These are phyloP conservation scores for Lapara coniferarum DNA, from an alignment of 2,888 invertebrate species.

Conservation along the genomic window DNA sequence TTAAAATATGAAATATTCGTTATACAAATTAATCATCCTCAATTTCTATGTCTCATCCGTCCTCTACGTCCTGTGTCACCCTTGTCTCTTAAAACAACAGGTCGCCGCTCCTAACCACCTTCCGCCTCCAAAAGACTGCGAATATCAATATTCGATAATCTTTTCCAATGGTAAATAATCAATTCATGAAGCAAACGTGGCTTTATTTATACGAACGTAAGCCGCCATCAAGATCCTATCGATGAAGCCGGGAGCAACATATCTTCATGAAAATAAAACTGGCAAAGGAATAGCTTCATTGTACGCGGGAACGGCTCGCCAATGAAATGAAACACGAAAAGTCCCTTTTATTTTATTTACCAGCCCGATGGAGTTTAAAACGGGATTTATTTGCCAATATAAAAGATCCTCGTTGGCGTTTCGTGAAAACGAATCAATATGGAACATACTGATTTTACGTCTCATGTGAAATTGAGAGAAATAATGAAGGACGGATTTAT, in stretches of 20 bases:
- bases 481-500: conserved; percentile 21
- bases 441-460: conserved; percentile 16
- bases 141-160: too few species aligned
- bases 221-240: conserved; percentile 50
- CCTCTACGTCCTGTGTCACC: too few species aligned
- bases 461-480: conserved; percentile 9
- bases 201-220: conserved; percentile 32
- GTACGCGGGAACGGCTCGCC: conserved; percentile 53
- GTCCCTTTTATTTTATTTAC: conserved; percentile 75
- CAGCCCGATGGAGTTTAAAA: conserved; percentile 70
- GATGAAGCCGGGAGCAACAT: conserved; percentile 56
- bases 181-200: conserved; percentile 33
- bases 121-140: too few species aligned
- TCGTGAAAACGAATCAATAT: conserved; percentile 37
- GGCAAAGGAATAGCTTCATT: conserved; percentile 59
- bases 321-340: conserved; percentile 64
- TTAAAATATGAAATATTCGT: too few species aligned
- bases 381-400: conserved; percentile 73
- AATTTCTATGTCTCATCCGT: too few species aligned
- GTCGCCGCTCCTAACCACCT: too few species aligned
- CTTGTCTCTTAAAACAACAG: too few species aligned
- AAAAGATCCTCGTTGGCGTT: conserved; percentile 52
- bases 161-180: background rate
- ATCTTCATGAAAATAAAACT: conserved; percentile 77
- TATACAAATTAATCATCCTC: too few species aligned